Base-by-base conservation (phyloP, 2,888 invertebrate genomes). In the Amphipoea oculea region DNA sequence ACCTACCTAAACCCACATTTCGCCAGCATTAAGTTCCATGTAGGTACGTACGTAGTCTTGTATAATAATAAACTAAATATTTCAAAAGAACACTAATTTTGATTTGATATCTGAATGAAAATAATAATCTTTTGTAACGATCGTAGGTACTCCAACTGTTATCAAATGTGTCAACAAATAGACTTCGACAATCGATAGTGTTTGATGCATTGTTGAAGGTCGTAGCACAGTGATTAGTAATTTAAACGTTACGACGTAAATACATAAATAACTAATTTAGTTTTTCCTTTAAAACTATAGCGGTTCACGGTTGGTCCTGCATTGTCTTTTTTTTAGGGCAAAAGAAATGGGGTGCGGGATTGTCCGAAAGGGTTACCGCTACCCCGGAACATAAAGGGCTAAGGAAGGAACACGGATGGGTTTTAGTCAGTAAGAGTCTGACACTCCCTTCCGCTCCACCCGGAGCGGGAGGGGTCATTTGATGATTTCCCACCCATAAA, bases 101-200 rank as follows among this genome's bases (percentile, higher is more conserved):
- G 12, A 66, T 76, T 76, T 67, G 68, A 62, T 79, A 73, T 36
- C 36, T 2, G 42, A 72, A 54, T 65, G 6, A 40, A 40, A 65
- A 72, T 23, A 40, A 23, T 54, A 62, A 69, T 73, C 36, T 29
- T 72, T 65, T 69, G n/a, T 57, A 73, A 69, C 68, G 63, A 75
- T 66, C 66, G 60, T n/a, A n/a, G n/a, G n/a, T 81, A 77, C 60
- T 74, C 62, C 7, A 48, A 70, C 6, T 73, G 51, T 48, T 84
- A 84, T 78, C 84, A 83, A 62, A 70, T 62, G 20, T 54, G n/a
- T 82, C 54, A 20, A 72, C 40, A 23, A 69, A 62, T 63, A 68
- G 48, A 57, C 60, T 9, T 51, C 23, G 14, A 65, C 23, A 84
- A 73, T 79, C 79, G 65, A 82, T 84, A 82, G 23, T 20, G 14